Evolutionary conservation across 2,888 invertebrate genomes (phyloP).

Genomic region (Heterodera filipjevi): DNA sequence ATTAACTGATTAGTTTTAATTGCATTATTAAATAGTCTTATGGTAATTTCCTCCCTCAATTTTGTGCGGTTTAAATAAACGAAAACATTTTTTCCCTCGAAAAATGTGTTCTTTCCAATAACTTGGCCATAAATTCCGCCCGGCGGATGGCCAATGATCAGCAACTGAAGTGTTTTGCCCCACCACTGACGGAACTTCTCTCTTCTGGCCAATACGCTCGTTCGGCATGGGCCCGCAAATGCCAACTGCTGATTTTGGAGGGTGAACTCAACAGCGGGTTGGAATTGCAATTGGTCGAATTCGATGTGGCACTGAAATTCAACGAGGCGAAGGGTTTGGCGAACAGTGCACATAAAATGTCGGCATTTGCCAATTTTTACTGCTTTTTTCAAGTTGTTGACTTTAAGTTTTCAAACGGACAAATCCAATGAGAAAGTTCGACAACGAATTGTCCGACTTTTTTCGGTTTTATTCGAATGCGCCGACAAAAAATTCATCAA

Average conservation of each 20-base stretch:
- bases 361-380: background rate
- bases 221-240: slow-evolving; percentile 39
- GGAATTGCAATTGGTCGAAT: slow-evolving; percentile 39
- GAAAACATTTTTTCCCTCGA: too few species aligned
- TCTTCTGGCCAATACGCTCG: slow-evolving; percentile 6
- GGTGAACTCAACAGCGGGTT: slow-evolving; percentile 16
- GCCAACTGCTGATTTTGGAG: slow-evolving; percentile 30
- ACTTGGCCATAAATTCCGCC: background rate
- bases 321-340: slow-evolving; percentile 31
- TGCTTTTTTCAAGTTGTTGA: background rate
- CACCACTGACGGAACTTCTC: slow-evolving; percentile 16
- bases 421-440: slow-evolving; percentile 31
- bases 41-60: too few species aligned
- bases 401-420: slow-evolving; percentile 25
- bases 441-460: slow-evolving; percentile 24
- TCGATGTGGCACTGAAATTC: slow-evolving; percentile 40
- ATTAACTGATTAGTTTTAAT: too few species aligned
- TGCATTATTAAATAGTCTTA: too few species aligned
- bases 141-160: background rate
- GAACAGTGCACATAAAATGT: slow-evolving; percentile 33
- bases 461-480: slow-evolving; percentile 26
- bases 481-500: background rate
- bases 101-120: too few species aligned
- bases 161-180: slow-evolving; percentile 10
- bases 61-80: too few species aligned